Conservation (phyloP, 1,140 invertebrate genomes). For the Conus ventricosus region DNA sequence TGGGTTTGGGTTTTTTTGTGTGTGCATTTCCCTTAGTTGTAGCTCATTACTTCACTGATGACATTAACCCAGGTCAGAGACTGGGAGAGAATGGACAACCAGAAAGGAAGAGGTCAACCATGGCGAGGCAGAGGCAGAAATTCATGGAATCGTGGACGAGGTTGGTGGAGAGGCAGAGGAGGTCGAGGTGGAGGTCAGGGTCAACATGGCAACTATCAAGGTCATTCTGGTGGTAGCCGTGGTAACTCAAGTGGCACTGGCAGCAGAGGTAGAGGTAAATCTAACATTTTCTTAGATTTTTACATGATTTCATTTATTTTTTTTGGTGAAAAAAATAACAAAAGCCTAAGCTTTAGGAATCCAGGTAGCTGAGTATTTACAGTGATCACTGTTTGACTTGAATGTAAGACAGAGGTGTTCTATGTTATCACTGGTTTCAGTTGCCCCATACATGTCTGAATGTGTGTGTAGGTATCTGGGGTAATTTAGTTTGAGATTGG, state of each 20-base stretch:
- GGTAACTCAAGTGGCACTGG: background rate
- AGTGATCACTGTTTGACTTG: too few relatives aligned
- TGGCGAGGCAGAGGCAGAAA: conserved; percentile 22
- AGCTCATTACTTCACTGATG: too few relatives aligned
- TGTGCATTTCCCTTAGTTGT: background rate
- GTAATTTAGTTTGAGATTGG: too few relatives aligned
- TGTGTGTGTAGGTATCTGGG: too few relatives aligned
- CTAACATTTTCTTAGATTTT: background rate
- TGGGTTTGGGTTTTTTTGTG: background rate
- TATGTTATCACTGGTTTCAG: too few relatives aligned
- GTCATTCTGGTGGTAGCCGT: background rate
- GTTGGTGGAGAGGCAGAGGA: conserved; percentile 52
- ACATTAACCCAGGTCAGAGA: background rate
- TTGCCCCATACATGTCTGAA: too few relatives aligned
- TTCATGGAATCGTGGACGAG: conserved; percentile 49
- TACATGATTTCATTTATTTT: background rate
- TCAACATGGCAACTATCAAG: conserved; percentile 39
- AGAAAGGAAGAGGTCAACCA: background rate
- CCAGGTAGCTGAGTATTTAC: too few relatives aligned
- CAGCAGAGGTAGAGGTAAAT: background rate
- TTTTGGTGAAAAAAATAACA: background rate
- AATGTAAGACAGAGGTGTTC: too few relatives aligned
- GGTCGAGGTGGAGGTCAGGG: conserved; percentile 53
- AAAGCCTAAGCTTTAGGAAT: too few relatives aligned
- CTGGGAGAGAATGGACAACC: background rate